Base-by-base conservation (phyloP, 2,888 invertebrate genomes). In the Tetragonisca angustula region DNA sequence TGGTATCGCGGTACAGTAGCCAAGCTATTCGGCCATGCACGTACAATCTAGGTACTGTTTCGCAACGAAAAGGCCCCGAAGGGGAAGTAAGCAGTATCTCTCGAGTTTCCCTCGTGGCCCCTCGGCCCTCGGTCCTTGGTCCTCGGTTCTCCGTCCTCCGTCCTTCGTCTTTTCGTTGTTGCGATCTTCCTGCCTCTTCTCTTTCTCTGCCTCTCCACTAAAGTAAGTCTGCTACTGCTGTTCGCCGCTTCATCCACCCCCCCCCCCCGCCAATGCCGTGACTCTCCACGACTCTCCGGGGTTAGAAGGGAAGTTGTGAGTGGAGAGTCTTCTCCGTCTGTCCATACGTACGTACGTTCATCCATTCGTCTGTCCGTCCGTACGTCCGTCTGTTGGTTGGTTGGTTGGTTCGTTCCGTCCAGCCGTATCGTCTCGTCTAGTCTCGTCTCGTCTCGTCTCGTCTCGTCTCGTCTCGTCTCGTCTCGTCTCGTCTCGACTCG, bases 381-480 rank as follows among this genome's bases (percentile, higher is more conserved):
- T 91, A 89, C 43, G 65, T 61, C 19, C n/a, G 59, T 72, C 13
- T 21, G 61, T 27, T 13, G 15, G 49, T 27, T 21, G 21, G 72
- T 71, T 4, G 13, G 71, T 27, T 13, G 21, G 71, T 71, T 49
- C 49, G 67, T 67, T 27, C 9, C 24, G 49, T 43, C 17, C 19
- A 36, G 19, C 50, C 61, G 50, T 75, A 27, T 90, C 91, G 91
- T 90, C 92, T 92, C 92, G 92, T 92, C 92, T 91, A 91, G 92
- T 64, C 86, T 67, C 87, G 76, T 83, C 86, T 85, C 87, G 90
- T 91, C 91, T 92, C 94, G 93, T 91, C 94, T 93, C 93, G 93
- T 91, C 94, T 94, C 94, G 94, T 94, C 94, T 94, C 93, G 94
- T 94, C 93, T 92, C 94, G 94, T 94, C 92, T 94, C 94, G 94